Percentiles rank a stretch among this genome's conserved stretches.
Evolutionary conservation across 1,140 invertebrate genomes (phyloP).

Genomic region (Rhynchophorus ferrugineus): DNA sequence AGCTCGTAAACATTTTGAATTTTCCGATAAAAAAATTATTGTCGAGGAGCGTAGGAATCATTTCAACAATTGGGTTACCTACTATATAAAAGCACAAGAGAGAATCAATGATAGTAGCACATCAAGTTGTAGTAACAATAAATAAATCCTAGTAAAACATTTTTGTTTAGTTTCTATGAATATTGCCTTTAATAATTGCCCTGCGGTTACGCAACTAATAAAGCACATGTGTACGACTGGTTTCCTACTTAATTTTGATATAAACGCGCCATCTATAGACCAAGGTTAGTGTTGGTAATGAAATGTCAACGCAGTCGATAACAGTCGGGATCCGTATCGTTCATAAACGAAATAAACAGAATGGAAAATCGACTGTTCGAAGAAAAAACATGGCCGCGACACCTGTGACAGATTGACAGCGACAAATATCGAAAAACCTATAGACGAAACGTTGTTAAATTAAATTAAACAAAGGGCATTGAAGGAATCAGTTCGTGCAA

Average conservation of each 20-base stretch:
- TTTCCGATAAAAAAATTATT: constrained; percentile 11
- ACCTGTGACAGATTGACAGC: constrained; percentile 23
- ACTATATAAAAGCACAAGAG: constrained; percentile 26
- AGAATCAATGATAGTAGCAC: constrained; percentile 7
- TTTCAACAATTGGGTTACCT: constrained; percentile 32
- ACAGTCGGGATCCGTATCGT: no score
- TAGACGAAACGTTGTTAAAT: constrained; percentile 8
- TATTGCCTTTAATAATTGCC: no score
- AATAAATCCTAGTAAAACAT: no score
- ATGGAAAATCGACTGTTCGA: neutral
- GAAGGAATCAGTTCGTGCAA: constrained; percentile 2
- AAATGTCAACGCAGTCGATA: no score
- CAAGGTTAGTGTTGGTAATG: no score
- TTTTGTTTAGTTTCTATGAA: no score
- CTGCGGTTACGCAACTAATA: no score
- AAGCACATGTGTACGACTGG: no score
- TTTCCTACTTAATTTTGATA: no score
- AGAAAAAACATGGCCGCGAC: constrained; percentile 15
- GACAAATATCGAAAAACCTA: constrained; percentile 16
- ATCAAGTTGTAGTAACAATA: constrained; percentile 12
- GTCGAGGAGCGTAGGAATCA: constrained; percentile 20
- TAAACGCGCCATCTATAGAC: no score
- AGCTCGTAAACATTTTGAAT: constrained; percentile 1
- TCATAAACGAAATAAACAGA: neutral
- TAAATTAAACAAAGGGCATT: constrained; percentile 5